phyloP scores from a whole-genome alignment of 2,888 invertebrate genomes.

The Enoplolaimus lenunculus region DNA sequence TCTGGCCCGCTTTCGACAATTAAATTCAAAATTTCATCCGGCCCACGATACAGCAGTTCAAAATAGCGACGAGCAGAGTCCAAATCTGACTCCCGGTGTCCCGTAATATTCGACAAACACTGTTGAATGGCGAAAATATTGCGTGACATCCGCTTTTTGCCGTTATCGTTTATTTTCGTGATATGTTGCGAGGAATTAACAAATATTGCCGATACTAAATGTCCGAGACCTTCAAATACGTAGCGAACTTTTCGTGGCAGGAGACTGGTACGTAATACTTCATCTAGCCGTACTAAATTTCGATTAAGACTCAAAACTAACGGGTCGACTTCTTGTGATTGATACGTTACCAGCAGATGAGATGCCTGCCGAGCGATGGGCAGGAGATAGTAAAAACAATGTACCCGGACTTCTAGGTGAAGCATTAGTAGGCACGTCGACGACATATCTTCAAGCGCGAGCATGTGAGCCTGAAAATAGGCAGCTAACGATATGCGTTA shows the following conservation, averaged over 20 bases:
- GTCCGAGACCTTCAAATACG: constrained; percentile 53
- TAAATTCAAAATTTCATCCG: constrained; percentile 67
- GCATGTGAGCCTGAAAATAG: constrained; percentile 32
- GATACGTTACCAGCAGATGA: constrained; percentile 15
- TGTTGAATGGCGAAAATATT: constrained; percentile 72
- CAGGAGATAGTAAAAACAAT: constrained; percentile 80
- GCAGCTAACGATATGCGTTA: no score
- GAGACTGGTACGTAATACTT: constrained; percentile 50
- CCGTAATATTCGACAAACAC: constrained; percentile 66
- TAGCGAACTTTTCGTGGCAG: constrained; percentile 65
- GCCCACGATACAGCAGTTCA: constrained; percentile 61
- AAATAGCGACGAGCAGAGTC: constrained; percentile 78
- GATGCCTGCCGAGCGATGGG: constrained; percentile 47
- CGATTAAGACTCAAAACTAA: constrained; percentile 49
- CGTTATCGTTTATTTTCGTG: constrained; percentile 62
- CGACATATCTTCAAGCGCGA: constrained; percentile 55
- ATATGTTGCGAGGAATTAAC: constrained; percentile 66
- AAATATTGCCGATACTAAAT: constrained; percentile 61
- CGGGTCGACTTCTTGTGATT: constrained; percentile 33
- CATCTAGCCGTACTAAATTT: constrained; percentile 50
- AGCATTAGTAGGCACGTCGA: constrained; percentile 77
- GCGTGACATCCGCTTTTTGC: constrained; percentile 59
- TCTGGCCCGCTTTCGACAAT: constrained; percentile 73
- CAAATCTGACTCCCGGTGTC: constrained; percentile 61
- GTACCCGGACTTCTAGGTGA: constrained; percentile 76